Evolutionary conservation across 2,888 invertebrate genomes (phyloP).

Genomic region (Panorpa germanica): DNA sequence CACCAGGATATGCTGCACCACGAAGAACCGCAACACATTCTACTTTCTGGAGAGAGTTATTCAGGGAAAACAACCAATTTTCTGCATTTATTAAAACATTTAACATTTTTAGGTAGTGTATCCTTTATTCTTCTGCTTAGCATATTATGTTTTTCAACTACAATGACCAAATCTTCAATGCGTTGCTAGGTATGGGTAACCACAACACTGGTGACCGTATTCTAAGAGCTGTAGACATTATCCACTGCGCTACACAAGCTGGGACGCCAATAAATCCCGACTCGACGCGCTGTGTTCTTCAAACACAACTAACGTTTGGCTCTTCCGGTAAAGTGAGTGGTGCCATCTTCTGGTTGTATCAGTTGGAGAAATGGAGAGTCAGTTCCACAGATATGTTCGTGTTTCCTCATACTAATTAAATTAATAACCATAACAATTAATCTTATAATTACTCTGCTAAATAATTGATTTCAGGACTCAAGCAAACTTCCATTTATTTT

Average conservation of each 20-base stretch:
- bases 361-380: constrained; percentile 77
- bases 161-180: too few species aligned
- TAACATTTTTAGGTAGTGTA: constrained; percentile 66
- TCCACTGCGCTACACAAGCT: constrained; percentile 67
- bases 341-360: constrained; percentile 68
- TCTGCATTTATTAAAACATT: constrained; percentile 57
- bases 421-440: constrained; percentile 8
- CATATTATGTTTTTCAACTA: too few species aligned
- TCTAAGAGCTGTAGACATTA: constrained; percentile 43
- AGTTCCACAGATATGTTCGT: constrained; percentile 56
- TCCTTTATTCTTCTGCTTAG: too few species aligned
- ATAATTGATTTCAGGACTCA: constrained; percentile 41
- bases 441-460: constrained; percentile 8
- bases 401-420: too few species aligned
- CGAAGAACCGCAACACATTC: constrained; percentile 65
- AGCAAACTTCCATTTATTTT: constrained; percentile 77
- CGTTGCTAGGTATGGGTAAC: too few species aligned
- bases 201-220: constrained; percentile 43
- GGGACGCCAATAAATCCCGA: constrained; percentile 69
- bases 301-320: constrained; percentile 67
- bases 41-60: constrained; percentile 78
- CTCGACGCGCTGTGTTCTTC: constrained; percentile 67
- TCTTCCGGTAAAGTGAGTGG: constrained; percentile 75
- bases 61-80: constrained; percentile 83
- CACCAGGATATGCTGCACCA: constrained; percentile 85